Base-by-base conservation (phyloP, 2,888 invertebrate genomes). In the Cyaniris semiargus region DNA sequence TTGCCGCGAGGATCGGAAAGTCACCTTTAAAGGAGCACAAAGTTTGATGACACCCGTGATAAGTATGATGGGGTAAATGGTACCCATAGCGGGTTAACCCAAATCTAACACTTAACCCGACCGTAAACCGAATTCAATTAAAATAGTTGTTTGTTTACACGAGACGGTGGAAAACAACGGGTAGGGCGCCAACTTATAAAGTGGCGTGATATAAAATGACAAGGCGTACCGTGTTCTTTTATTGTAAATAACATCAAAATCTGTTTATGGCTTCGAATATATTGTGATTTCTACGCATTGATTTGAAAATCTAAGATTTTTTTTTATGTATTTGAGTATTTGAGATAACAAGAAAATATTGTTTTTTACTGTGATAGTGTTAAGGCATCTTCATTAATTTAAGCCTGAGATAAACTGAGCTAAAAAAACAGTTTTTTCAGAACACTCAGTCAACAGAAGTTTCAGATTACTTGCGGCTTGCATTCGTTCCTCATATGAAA, bases 101-200 rank as follows among this genome's bases (percentile, higher is more conserved):
- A 15, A 66, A 66, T 31, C 31, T 66, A 15, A 66, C 27, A 66
- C 66, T 66, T 66, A 66, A 27, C 27, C 66, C 66, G 27, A 66
- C 66, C 66, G 66, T 66, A 66, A 66, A 66, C 66, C 27, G 18
- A 66, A 66, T 66, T 66, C 66, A 66, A 66, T 66, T 66, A 66
- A 66, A 66, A 66, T 66, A 66, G 66, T 66, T 66, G 31, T 66
- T 66, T 66, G 66, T 66, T 66, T 66, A 66, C 66, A 66, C 2
- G 15, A 66, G 15, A 66, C 66, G 66, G 23, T 6, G 5, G 27
- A 31, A 66, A 66, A 66, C 27, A 66, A 66, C 27, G 27, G 66
- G 66, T 66, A 27, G 21, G 23, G 5, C 48, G 60, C 27, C 60
- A 13, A 21, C 8, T 60, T 60, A 0, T 60, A 60, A 66, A 66